Evolutionary conservation across 2,797 vertebrate genomes (phyloP).

Genomic region (Helarctos malayanus): DNA sequence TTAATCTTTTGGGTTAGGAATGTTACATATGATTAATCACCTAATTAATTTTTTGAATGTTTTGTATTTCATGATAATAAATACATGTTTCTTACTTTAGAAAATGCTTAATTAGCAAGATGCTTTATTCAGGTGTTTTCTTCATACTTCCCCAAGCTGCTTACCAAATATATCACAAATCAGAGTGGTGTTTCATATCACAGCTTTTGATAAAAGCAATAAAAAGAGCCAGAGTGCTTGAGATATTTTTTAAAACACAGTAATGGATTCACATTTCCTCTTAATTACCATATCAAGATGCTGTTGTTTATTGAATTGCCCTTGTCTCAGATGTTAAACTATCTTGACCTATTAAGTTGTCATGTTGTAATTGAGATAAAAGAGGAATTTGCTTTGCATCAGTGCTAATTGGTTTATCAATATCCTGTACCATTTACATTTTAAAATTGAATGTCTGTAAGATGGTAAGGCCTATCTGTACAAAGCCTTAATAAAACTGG

Average conservation of each 20-base stretch:
- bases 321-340: conserved; percentile 93
- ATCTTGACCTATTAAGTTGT: conserved; percentile 94
- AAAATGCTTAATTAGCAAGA: conserved; percentile 67
- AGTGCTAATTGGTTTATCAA: conserved; percentile 94
- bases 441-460: conserved; percentile 91
- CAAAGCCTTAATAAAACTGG: conserved; percentile 86
- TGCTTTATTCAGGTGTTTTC: conserved; percentile 72
- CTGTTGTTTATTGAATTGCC: conserved; percentile 92
- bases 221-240: conserved; percentile 83
- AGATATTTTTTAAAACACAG: conserved; percentile 84
- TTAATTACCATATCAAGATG: conserved; percentile 93
- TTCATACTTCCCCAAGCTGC: conserved; percentile 72
- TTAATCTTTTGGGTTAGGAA: conserved; percentile 71
- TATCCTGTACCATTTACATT: conserved; percentile 92
- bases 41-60: conserved; percentile 76
- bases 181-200: conserved; percentile 49
- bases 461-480: conserved; percentile 87
- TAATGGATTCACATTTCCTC: conserved; percentile 91
- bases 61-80: conserved; percentile 72
- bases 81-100: conserved; percentile 65
- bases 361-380: conserved; percentile 94
- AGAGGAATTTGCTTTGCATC: conserved; percentile 94
- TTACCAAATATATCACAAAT: conserved; percentile 43
- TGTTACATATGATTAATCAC: conserved; percentile 74
- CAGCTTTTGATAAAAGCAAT: conserved; percentile 81